A percentile compares a stretch with the other conserved stretches of the same genome.
These are phyloP conservation scores for Paradisaea rubra DNA, from an alignment of 2,113 vertebrate genomes.

Conservation along the genomic window DNA sequence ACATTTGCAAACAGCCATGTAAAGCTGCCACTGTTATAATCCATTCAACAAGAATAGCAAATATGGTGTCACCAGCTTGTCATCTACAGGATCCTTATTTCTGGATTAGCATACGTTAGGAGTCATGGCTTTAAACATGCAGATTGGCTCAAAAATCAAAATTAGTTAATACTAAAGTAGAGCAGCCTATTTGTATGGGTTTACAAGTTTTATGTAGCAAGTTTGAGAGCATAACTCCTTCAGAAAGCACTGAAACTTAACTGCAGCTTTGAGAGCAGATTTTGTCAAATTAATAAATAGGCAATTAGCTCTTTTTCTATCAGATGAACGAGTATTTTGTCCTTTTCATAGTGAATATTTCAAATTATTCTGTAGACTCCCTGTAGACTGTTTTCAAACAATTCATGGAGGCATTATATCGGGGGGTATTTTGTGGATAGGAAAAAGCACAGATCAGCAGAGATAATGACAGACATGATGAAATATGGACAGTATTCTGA, in stretches of 20 bases:
- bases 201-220: not conserved
- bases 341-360: not conserved
- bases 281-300: not conserved
- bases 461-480: not conserved
- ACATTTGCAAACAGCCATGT: not conserved
- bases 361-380: not conserved
- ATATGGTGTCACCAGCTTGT: not conserved
- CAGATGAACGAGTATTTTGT: not conserved
- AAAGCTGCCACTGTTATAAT: not conserved
- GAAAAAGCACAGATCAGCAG: not conserved
- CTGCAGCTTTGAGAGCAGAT: not conserved
- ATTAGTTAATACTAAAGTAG: not conserved
- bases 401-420: not conserved
- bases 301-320: not conserved
- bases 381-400: not conserved
- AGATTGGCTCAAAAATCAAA: not conserved
- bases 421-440: rapidly evolving
- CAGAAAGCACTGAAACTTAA: not conserved
- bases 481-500: not conserved
- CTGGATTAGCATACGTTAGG: not conserved
- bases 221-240: not conserved
- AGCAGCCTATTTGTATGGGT: not conserved
- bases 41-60: not conserved
- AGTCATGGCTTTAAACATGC: not conserved
- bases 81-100: not conserved